Evolutionary conservation across 1,140 invertebrate species (phyloP).

Genomic region (Paralvinella palmiformis): DNA sequence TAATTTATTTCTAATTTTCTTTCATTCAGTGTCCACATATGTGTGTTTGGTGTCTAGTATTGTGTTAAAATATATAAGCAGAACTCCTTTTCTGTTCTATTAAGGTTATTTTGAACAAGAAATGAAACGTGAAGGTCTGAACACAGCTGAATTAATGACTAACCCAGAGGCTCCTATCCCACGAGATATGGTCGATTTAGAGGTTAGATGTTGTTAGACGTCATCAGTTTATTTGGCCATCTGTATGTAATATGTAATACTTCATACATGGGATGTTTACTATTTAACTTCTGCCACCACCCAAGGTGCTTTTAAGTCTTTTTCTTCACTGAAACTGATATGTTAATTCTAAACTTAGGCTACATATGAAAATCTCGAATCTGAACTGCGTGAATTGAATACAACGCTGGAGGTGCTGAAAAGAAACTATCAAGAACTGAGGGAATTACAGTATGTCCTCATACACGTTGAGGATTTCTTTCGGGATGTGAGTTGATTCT

Average conservation of each 20-base stretch:
- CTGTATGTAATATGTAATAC: too few relatives aligned
- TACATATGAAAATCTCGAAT: not conserved
- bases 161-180: conserved; percentile 92
- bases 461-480: conserved; percentile 7
- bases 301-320: too few relatives aligned
- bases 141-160: conserved; percentile 81
- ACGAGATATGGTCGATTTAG: conserved; percentile 91
- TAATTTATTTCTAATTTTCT: too few relatives aligned
- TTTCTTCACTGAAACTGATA: too few relatives aligned
- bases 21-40: too few relatives aligned
- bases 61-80: too few relatives aligned
- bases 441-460: conserved; percentile 5
- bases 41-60: too few relatives aligned
- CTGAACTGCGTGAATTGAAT: conserved; percentile 2
- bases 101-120: conserved; percentile 88
- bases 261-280: too few relatives aligned
- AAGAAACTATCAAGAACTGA: not conserved
- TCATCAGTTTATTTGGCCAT: not conserved
- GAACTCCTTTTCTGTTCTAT: too few relatives aligned
- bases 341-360: too few relatives aligned
- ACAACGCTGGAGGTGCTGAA: not conserved
- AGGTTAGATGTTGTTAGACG: conserved; percentile 6
- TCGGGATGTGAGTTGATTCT: conserved; percentile 1
- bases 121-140: conserved; percentile 86
- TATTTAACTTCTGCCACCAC: too few relatives aligned